Evolutionary conservation across 2,888 invertebrate genomes (phyloP).

Genomic region (Melieria omissa): DNA sequence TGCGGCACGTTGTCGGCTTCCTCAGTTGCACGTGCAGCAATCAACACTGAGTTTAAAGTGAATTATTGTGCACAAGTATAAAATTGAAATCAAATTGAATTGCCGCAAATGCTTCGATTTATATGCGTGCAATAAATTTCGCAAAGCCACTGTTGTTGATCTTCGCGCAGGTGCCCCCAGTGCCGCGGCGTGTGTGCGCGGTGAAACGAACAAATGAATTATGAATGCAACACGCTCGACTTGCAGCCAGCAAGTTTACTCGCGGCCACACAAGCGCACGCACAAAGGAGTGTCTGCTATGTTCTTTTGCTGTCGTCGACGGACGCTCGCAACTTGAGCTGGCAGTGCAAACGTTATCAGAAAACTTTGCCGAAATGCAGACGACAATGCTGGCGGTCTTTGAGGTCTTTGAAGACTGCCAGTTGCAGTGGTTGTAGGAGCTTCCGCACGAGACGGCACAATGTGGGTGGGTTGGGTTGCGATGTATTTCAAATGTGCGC

Average conservation of each 20-base stretch:
- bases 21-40: too few species aligned
- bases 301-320: too few species aligned
- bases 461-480: neutral
- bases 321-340: neutral
- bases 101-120: neutral
- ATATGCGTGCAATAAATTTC: constrained; percentile 30
- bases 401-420: neutral
- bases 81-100: neutral
- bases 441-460: too few species aligned
- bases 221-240: constrained; percentile 2
- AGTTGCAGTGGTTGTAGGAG: neutral
- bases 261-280: neutral
- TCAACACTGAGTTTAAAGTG: neutral
- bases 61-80: neutral
- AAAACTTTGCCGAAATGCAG: constrained; percentile 3
- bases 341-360: neutral
- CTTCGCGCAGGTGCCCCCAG: neutral
- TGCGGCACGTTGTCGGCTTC: too few species aligned
- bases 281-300: neutral
- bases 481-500: neutral
- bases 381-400: neutral
- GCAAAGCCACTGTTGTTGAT: constrained; percentile 20
- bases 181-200: neutral
- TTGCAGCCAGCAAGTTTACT: neutral
- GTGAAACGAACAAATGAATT: neutral